Conservation (phyloP, 30 jellyfish, hydroid and myxozoan species). For the Pelagia noctiluca region DNA sequence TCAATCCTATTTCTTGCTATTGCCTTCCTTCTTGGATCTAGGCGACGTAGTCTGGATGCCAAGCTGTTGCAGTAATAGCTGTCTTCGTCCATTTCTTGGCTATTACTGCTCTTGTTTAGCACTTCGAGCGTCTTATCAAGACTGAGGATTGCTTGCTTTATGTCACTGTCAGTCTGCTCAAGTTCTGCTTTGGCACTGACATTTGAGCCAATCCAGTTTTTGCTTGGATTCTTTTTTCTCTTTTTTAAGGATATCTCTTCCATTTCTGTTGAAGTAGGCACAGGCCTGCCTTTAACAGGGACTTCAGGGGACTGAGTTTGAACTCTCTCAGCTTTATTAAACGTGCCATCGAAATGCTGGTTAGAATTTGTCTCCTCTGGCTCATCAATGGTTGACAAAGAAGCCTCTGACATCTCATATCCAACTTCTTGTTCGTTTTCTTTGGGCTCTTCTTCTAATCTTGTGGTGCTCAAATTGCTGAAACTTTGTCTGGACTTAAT, state of each 20-base stretch:
- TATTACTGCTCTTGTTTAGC: background rate
- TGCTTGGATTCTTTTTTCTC: slow-evolving; percentile 33
- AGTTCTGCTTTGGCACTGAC: slow-evolving; percentile 7
- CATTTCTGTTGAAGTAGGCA: background rate
- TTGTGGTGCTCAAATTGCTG: slow-evolving; percentile 20
- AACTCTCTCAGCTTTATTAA: background rate
- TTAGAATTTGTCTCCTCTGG: no score
- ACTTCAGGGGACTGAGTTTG: slow-evolving; percentile 14
- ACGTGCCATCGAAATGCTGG: no score
- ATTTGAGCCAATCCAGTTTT: slow-evolving; percentile 15
- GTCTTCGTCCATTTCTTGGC: slow-evolving; percentile 26
- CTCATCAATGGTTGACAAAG: background rate
- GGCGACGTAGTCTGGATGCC: slow-evolving; percentile 24
- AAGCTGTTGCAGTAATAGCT: slow-evolving; percentile 22
- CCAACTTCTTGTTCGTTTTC: background rate
- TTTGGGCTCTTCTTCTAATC: background rate
- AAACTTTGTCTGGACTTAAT: slow-evolving; percentile 32
- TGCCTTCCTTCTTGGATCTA: slow-evolving; percentile 29
- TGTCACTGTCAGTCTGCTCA: background rate
- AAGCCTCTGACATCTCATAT: background rate
- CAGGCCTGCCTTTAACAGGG: slow-evolving; percentile 13
- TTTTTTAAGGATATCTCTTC: slow-evolving; percentile 12
- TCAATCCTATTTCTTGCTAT: slow-evolving; percentile 35
- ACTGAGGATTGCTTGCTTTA: background rate
- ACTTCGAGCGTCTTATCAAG: no score